Base-by-base conservation (phyloP, 1,140 invertebrate genomes). In the Temnothorax curvispinosus region DNA sequence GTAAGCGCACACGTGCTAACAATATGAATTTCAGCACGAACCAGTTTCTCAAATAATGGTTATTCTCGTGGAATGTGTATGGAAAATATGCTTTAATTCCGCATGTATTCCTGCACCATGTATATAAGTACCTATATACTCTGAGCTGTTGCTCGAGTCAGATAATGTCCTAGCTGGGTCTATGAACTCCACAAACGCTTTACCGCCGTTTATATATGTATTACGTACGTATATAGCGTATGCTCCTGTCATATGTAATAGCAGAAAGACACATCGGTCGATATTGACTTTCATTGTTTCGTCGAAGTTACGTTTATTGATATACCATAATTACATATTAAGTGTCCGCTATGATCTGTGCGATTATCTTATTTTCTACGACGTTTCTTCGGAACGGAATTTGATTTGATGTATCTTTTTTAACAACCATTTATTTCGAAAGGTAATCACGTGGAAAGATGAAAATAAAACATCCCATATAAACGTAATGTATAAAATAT, bases 161-260 rank as follows among this genome's bases (percentile, higher is more conserved):
- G 74, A 81, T 89, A 89, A 87, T 75, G 74, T 88, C 32, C 54
- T 27, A 78, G n/a, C 62, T 76, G 35, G 62, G 76, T 89, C 35
- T 82, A 87, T 64, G 64, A 89, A 89, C 84, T 89, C 56, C n/a
- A 27, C 32, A 58, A 77, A 47, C n/a, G 27, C 67, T 80, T 89
- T 74, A 88, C 72, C 71, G 41, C 50, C 15, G 50, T 60, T 69
- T 56, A 27, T n/a, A 38, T 69, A 67, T 11, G 54, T 21, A 35
- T 5, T 4, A 27, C 27, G 27, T 3, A 15, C 35, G 32, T 54
- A 21, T 64, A 38, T 27, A 27, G 27, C 27, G 27, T 47, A 60
- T 38, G 38, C 21, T 88, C 35, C 44, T 44, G 58, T 21, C 18
- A 27, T 75, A 27, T 27, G 1, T 1, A 54, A 35, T 32, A 75